phyloP scores from a whole-genome alignment of 2,888 invertebrate genomes.

The Mesorhabditis belari region DNA sequence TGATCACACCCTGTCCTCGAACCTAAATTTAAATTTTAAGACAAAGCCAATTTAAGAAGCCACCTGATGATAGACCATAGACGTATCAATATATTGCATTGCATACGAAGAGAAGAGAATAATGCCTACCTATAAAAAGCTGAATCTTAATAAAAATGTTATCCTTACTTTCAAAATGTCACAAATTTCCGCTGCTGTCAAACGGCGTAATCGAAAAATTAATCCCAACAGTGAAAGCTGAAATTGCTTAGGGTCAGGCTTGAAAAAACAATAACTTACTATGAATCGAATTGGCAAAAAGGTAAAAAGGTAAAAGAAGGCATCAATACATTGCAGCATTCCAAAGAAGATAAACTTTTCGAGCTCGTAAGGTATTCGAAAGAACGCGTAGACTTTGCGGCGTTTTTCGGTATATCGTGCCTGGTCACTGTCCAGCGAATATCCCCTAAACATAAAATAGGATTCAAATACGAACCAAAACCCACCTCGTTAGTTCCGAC shows the following conservation, averaged over 20 bases:
- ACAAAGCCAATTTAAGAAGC: background rate
- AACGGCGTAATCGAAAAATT: slow-evolving; percentile 25
- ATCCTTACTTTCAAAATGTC: slow-evolving; percentile 67
- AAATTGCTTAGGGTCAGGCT: background rate
- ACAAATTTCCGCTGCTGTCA: slow-evolving; percentile 67
- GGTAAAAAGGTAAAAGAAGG: slow-evolving; percentile 92
- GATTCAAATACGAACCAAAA: background rate
- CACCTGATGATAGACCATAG: slow-evolving; percentile 87
- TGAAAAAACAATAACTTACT: slow-evolving; percentile 67
- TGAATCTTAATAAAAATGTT: background rate
- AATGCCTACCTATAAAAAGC: slow-evolving; percentile 12
- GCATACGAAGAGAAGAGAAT: slow-evolving; percentile 54
- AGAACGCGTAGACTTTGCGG: slow-evolving; percentile 85
- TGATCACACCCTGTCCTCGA: slow-evolving; percentile 89
- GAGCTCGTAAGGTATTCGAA: slow-evolving; percentile 79
- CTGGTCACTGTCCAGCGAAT: slow-evolving; percentile 87
- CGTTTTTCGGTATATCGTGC: slow-evolving; percentile 85
- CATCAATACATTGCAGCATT: slow-evolving; percentile 86
- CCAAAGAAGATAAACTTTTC: slow-evolving; percentile 81
- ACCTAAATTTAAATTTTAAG: slow-evolving; percentile 18
- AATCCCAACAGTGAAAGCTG: slow-evolving; percentile 38
- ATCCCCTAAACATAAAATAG: slow-evolving; percentile 61
- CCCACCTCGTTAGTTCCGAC: slow-evolving; percentile 43
- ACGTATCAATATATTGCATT: slow-evolving; percentile 88
- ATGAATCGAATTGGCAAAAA: slow-evolving; percentile 87